A percentile compares a stretch with the other conserved stretches of the same genome.
Conservation (phyloP, 1,140 invertebrate species). For the Hesperophylax magnus region DNA sequence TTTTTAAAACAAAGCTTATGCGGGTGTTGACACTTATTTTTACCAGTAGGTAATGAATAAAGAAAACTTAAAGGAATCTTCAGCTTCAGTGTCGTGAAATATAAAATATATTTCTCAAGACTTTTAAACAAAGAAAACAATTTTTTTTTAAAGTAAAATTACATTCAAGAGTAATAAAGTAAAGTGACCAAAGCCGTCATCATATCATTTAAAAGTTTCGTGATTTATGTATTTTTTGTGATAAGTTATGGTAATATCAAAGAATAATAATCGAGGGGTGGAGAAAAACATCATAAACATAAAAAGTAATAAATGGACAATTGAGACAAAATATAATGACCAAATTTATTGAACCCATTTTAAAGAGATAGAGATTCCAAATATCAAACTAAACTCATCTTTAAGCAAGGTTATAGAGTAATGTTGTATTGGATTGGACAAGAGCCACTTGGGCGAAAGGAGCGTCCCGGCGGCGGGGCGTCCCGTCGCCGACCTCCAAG, state of each 20-base stretch:
- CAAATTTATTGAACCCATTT: too few species aligned
- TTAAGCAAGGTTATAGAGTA: too few species aligned
- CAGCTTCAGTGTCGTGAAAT: not conserved
- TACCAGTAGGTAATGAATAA: not conserved
- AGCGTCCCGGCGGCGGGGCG: not conserved
- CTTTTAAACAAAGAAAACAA: not conserved
- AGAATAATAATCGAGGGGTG: not conserved
- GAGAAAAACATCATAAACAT: too few species aligned
- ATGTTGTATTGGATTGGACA: not conserved
- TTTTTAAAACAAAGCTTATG: constrained; percentile 19
- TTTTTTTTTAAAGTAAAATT: not conserved
- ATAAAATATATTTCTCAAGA: not conserved
- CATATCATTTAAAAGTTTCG: not conserved
- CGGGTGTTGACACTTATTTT: constrained; percentile 29
- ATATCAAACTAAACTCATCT: too few species aligned
- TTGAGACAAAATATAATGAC: too few species aligned
- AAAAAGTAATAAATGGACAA: too few species aligned
- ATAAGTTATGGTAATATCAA: constrained; percentile 1
- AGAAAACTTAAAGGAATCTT: not conserved
- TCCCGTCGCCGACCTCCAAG: too few species aligned
- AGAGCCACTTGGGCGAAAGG: not conserved
- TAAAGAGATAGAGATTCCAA: too few species aligned
- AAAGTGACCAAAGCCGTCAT: not conserved
- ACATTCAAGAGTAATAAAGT: not conserved
- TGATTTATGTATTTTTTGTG: not conserved